A percentile compares a stretch with the other conserved stretches of the same genome.
phyloP scores from a whole-genome alignment of 2,113 vertebrate species.

The Scortum barcoo region DNA sequence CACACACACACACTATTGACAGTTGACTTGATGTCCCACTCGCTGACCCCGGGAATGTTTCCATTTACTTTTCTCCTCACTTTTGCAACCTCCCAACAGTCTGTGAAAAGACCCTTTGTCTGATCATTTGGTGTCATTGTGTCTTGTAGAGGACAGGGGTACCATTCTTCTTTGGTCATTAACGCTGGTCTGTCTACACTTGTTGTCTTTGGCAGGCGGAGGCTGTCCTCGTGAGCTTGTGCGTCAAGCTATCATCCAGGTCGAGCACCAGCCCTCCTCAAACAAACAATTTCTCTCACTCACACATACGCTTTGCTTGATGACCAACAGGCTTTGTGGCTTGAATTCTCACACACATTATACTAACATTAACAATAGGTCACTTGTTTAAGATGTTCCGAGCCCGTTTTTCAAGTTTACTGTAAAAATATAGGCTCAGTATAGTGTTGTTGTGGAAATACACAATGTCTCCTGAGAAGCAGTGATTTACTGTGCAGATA shows the following conservation, averaged over 20 bases:
- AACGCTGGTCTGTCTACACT: slow-evolving; percentile 60
- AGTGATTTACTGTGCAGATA: slow-evolving; percentile 9
- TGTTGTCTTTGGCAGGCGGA: slow-evolving; percentile 74
- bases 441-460: background rate
- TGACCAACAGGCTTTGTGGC: background rate
- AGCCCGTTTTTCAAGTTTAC: background rate
- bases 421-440: background rate
- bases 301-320: slow-evolving; percentile 9
- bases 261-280: slow-evolving; percentile 59
- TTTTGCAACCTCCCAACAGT: slow-evolving; percentile 42
- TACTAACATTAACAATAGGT: background rate
- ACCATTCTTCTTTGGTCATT: slow-evolving; percentile 70
- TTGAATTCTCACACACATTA: no score
- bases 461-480: slow-evolving; percentile 9
- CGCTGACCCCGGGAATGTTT: slow-evolving; percentile 24
- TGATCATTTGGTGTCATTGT: slow-evolving; percentile 65
- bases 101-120: slow-evolving; percentile 65
- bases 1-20: no score
- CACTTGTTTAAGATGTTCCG: background rate
- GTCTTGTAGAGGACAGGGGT: slow-evolving; percentile 59
- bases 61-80: slow-evolving; percentile 24
- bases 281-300: slow-evolving; percentile 61
- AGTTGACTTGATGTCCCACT: slow-evolving; percentile 12
- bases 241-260: slow-evolving; percentile 74
- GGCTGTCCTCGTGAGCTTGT: slow-evolving; percentile 72